Percentiles rank a stretch among this genome's conserved stretches.
Conservation (phyloP, 2,888 invertebrate species). For the Stenolophus ochropezus region DNA sequence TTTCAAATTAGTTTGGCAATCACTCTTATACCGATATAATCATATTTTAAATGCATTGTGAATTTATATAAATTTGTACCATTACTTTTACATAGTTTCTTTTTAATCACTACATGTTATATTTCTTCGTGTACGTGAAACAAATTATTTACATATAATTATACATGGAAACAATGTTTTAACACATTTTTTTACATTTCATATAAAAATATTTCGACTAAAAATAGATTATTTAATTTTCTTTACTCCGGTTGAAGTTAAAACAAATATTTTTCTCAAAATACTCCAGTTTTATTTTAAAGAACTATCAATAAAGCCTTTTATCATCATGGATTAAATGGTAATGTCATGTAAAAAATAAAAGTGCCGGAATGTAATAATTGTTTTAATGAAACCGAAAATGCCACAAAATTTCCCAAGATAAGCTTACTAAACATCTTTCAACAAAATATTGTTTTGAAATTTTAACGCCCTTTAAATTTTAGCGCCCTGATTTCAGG, state of each 20-base stretch:
- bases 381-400: too few relatives aligned
- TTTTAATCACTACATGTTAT: constrained; percentile 8
- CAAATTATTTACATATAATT: constrained; percentile 30
- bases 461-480: too few relatives aligned
- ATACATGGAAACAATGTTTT: constrained; percentile 7
- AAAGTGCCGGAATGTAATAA: too few relatives aligned
- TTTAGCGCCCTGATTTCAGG: too few relatives aligned
- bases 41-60: background rate
- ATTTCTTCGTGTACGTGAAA: background rate
- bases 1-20: background rate
- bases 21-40: background rate
- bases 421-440: too few relatives aligned
- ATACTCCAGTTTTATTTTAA: background rate
- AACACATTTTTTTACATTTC: constrained; percentile 8
- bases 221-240: constrained; percentile 14
- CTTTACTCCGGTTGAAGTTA: too few relatives aligned
- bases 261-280: too few relatives aligned
- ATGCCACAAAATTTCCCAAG: too few relatives aligned
- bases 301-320: too few relatives aligned
- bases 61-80: background rate
- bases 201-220: constrained; percentile 1
- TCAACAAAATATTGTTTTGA: too few relatives aligned
- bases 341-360: too few relatives aligned
- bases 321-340: too few relatives aligned
- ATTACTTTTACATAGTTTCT: background rate